These are phyloP conservation scores for Bombylius major DNA, from an alignment of 2,888 invertebrate species.

Conservation along the genomic window DNA sequence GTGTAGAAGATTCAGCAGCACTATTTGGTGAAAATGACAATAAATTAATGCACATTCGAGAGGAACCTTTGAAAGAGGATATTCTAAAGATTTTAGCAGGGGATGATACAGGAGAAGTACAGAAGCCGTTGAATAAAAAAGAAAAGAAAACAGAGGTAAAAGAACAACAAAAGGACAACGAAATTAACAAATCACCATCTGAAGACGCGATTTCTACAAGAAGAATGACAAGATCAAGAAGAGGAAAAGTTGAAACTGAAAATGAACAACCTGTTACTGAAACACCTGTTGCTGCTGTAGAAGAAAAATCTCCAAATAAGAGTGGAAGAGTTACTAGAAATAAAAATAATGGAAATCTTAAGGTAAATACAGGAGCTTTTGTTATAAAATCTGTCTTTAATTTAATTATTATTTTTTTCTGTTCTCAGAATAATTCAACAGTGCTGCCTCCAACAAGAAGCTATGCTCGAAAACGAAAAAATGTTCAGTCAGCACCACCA, in stretches of 20 bases:
- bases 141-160: not conserved
- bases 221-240: slow-evolving; percentile 23
- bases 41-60: slow-evolving; percentile 6
- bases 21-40: not conserved
- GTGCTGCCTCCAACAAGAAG: slow-evolving; percentile 19
- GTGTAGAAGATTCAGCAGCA: not conserved
- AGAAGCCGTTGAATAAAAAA: not conserved
- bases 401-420: not conserved
- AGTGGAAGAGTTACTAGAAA: slow-evolving; percentile 13
- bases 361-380: not conserved
- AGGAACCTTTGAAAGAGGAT: slow-evolving; percentile 28
- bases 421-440: not conserved
- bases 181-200: too few relatives aligned
- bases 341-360: slow-evolving; percentile 8
- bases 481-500: slow-evolving; percentile 24
- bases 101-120: slow-evolving; percentile 13
- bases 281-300: not conserved
- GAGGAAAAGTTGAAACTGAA: slow-evolving; percentile 9
- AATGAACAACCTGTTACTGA: not conserved
- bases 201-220: slow-evolving; percentile 12
- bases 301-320: not conserved
- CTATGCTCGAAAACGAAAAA: slow-evolving; percentile 34
- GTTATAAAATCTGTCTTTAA: too few relatives aligned
- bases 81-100: slow-evolving; percentile 29
- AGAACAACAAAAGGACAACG: too few relatives aligned